phyloP scores from a whole-genome alignment of 1,140 invertebrate species.

The Coenobita brevimanus region DNA sequence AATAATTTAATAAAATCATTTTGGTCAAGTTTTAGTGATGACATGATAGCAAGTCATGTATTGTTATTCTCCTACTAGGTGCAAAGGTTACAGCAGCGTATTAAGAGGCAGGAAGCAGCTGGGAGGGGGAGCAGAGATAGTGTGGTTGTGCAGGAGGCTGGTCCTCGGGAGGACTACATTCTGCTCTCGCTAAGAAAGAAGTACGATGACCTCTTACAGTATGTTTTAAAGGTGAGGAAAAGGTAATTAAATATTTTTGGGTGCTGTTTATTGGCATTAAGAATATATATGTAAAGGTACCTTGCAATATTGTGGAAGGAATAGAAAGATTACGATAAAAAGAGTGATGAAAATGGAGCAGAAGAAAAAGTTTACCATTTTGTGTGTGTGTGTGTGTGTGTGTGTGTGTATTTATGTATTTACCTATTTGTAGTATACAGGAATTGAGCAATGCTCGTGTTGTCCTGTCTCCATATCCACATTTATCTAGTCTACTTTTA shows the following conservation, averaged over 20 bases:
- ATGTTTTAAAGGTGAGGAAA: constrained; percentile 38
- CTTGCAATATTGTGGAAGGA: not conserved
- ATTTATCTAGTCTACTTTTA: too few relatives aligned
- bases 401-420: too few relatives aligned
- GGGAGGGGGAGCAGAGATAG: constrained; percentile 32
- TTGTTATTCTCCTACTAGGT: constrained; percentile 3
- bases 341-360: not conserved
- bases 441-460: too few relatives aligned
- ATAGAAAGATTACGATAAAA: not conserved
- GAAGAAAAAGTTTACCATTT: not conserved
- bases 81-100: constrained; percentile 15
- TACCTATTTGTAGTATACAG: too few relatives aligned
- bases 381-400: too few relatives aligned
- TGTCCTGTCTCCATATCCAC: too few relatives aligned
- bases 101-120: constrained; percentile 27
- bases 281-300: not conserved
- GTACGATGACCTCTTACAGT: constrained; percentile 52
- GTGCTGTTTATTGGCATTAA: not conserved
- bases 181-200: constrained; percentile 48
- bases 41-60: too few relatives aligned
- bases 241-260: not conserved
- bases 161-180: constrained; percentile 23
- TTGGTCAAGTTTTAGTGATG: too few relatives aligned
- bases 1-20: too few relatives aligned
- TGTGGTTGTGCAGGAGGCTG: not conserved